Percentiles rank a stretch among this genome's conserved stretches.
phyloP scores from a whole-genome alignment of 2,888 invertebrate species.

The Hydriomena furcata region DNA sequence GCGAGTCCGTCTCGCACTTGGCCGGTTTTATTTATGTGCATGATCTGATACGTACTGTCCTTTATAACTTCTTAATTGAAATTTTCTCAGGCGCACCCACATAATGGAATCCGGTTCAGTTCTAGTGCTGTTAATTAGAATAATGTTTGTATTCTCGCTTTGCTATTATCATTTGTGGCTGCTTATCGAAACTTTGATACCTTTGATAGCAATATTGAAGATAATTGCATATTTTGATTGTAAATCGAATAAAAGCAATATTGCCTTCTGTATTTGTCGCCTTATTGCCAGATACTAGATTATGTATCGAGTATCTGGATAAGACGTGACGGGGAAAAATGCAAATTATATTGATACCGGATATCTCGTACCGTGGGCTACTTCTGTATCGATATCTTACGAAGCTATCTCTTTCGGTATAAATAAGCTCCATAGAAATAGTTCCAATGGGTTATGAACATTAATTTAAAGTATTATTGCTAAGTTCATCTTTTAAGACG shows the following conservation, averaged over 20 bases:
- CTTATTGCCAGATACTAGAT: constrained; percentile 3
- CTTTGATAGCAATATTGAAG: constrained; percentile 24
- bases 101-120: constrained; percentile 31
- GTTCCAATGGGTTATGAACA: constrained; percentile 13
- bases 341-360: constrained; percentile 19
- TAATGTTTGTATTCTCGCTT: constrained; percentile 30
- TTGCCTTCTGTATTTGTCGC: constrained; percentile 16
- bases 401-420: constrained; percentile 12
- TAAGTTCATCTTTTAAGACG: constrained; percentile 24
- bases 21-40: constrained; percentile 30
- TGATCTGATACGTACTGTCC: constrained; percentile 35
- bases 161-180: constrained; percentile 27
- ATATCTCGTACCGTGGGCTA: constrained; percentile 6
- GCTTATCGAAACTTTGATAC: constrained; percentile 28
- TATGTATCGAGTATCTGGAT: constrained; percentile 13
- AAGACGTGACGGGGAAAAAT: constrained; percentile 17
- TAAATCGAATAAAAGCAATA: constrained; percentile 21
- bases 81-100: constrained; percentile 55
- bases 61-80: constrained; percentile 53
- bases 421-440: background rate
- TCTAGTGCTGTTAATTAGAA: constrained; percentile 31
- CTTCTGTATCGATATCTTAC: constrained; percentile 10
- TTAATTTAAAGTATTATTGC: constrained; percentile 25
- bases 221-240: constrained; percentile 18
- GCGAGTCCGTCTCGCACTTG: too few relatives aligned